Percentiles rank a stretch among this genome's conserved stretches.
These are phyloP conservation scores for Noctua pronuba DNA, from an alignment of 2,888 invertebrate species.

Conservation along the genomic window DNA sequence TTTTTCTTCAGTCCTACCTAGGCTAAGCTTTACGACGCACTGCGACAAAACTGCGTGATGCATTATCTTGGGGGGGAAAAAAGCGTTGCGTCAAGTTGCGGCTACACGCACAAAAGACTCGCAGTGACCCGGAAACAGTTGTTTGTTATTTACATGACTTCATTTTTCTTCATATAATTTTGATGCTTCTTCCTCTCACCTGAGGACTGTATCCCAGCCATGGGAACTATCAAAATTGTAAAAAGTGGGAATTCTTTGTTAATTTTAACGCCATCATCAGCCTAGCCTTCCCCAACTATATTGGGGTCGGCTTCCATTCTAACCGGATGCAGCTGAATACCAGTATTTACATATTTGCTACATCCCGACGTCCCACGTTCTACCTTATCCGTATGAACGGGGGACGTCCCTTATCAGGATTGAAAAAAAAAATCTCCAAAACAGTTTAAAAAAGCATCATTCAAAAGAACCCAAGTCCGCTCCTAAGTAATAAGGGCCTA, in stretches of 20 bases:
- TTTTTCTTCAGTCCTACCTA: neutral
- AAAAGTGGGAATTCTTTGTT: neutral
- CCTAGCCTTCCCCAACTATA: too few relatives aligned
- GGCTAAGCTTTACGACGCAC: slow-evolving; percentile 10
- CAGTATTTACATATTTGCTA: too few relatives aligned
- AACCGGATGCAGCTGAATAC: too few relatives aligned
- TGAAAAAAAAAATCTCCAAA: neutral
- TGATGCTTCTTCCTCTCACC: neutral
- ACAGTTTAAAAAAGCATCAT: neutral
- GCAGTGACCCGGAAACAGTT: slow-evolving; percentile 4
- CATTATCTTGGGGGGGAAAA: slow-evolving; percentile 9
- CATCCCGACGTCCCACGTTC: too few relatives aligned
- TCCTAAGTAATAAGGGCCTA: slow-evolving; percentile 32
- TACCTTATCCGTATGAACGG: too few relatives aligned
- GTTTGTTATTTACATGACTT: slow-evolving; percentile 8
- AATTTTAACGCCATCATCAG: too few relatives aligned
- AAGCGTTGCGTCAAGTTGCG: slow-evolving; percentile 6
- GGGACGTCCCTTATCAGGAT: too few relatives aligned
- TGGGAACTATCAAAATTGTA: neutral
- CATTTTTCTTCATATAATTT: slow-evolving; percentile 1
- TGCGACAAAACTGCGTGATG: slow-evolving; percentile 36
- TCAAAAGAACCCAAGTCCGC: neutral
- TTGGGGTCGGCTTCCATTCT: too few relatives aligned
- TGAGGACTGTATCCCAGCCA: neutral
- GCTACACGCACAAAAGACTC: neutral